Evolutionary conservation across 2,888 invertebrate genomes (phyloP).

Genomic region (Nipponacmea schrenckii): DNA sequence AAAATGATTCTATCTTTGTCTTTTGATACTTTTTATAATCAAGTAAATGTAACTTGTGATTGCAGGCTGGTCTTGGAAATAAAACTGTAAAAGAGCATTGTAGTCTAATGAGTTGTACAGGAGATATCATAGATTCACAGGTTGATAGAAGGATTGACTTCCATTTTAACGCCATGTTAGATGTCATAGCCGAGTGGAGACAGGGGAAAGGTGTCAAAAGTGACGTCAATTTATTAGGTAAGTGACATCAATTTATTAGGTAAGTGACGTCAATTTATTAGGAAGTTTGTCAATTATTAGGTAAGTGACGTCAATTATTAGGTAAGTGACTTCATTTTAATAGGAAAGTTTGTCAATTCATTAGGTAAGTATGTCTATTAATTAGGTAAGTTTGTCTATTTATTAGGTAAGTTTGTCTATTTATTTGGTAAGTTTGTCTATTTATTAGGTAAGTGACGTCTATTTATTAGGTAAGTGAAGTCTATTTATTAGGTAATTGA

Average conservation of each 20-base stretch:
- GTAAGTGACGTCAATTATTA: neutral
- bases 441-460: no score
- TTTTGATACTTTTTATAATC: no score
- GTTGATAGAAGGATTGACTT: constrained; percentile 65
- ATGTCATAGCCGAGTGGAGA: constrained; percentile 65
- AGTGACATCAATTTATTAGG: constrained; percentile 39
- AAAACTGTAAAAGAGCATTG: constrained; percentile 60
- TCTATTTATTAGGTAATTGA: no score
- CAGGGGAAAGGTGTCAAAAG: constrained; percentile 38
- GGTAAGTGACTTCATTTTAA: no score
- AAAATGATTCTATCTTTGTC: no score
- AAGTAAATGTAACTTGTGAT: no score
- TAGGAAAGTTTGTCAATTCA: no score
- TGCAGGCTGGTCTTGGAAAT: constrained; percentile 41
- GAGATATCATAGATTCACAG: constrained; percentile 49
- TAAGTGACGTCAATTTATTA: constrained; percentile 35
- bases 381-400: no score
- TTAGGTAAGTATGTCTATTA: no score
- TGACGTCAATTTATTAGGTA: constrained; percentile 58
- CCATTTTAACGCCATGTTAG: constrained; percentile 68
- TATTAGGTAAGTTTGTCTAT: no score
- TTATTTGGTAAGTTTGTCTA: no score
- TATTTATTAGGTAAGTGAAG: no score
- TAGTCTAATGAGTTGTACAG: constrained; percentile 59
- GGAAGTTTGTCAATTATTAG: constrained; percentile 13